Base-by-base conservation (phyloP, 2,888 invertebrate species). In the Harpagoxenus sublaevis region DNA sequence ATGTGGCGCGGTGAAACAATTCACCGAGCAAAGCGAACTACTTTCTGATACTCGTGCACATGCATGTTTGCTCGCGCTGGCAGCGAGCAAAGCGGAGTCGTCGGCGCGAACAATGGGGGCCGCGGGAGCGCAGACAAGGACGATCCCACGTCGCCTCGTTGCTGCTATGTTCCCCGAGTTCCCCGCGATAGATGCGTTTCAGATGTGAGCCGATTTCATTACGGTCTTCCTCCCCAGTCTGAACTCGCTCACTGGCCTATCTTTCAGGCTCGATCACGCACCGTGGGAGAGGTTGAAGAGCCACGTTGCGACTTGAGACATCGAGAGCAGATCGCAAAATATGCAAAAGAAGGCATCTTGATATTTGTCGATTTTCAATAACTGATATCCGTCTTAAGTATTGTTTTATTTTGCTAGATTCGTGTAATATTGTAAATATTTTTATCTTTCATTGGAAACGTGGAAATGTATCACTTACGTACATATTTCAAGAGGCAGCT, bases 51-150 rank as follows among this genome's bases (percentile, higher is more conserved):
- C 89, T 90, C 87, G 91, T 87, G 86, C 81, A 79, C 87, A 70
- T 48, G 66, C 85, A 68, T 65, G 81, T 74, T 66, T 53, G 79
- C 81, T 63, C 78, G 62, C 73, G 81, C 82, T 78, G 48, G 75
- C 65, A 51, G 85, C 88, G 90, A 90, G 90, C 90, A 89, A 91
- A 91, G 86, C 84, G 79, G 45, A 71, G 73, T 71, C 79, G 79
- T 23, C 84, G 85, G 75, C 85, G 87, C 86, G 86, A 93, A 94
- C 94, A 94, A 95, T 94, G 88, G 93, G 92, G 93, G 93, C 94
- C 94, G 94, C 94, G 94, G 94, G 94, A 95, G 94, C 90, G 86
- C 92, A 93, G 91, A 92, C 94, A 95, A 95, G 94, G 94, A 94
- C 94, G 94, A 94, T 95, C 94, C 93, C 94, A 95, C 94, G 94